phyloP scores from a whole-genome alignment of 2,113 vertebrate genomes.

The Melanostigma gelatinosum region DNA sequence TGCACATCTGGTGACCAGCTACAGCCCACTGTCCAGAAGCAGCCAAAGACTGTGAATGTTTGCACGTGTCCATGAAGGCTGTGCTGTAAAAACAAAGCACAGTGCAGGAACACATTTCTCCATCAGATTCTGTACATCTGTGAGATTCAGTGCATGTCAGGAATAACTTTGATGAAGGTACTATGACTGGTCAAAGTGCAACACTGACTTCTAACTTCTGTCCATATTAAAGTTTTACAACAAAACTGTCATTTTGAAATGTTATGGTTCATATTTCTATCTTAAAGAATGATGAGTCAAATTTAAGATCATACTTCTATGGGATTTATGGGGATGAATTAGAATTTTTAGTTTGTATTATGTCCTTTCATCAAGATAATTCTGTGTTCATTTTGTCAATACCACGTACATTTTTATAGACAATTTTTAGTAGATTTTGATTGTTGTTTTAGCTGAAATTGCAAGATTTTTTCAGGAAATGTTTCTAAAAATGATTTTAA shows the following conservation, averaged over 20 bases:
- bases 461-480: neutral
- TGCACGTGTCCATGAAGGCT: neutral
- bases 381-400: neutral
- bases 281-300: neutral
- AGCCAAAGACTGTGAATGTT: conserved; percentile 9
- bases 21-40: neutral
- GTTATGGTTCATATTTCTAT: neutral
- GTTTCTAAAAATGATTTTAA: neutral
- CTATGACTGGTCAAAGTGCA: neutral
- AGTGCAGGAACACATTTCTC: neutral
- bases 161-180: neutral
- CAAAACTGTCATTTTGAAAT: neutral
- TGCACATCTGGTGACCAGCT: conserved; percentile 34
- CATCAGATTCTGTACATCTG: neutral
- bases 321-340: neutral
- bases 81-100: neutral
- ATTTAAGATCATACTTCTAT: neutral
- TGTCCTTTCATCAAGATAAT: neutral
- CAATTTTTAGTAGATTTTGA: neutral
- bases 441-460: neutral
- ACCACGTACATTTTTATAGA: neutral
- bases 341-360: neutral
- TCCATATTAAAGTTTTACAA: neutral
- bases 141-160: neutral
- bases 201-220: neutral